Evolutionary conservation across 2,113 vertebrate genomes (phyloP).

Genomic region (Rhynchomys soricoides): DNA sequence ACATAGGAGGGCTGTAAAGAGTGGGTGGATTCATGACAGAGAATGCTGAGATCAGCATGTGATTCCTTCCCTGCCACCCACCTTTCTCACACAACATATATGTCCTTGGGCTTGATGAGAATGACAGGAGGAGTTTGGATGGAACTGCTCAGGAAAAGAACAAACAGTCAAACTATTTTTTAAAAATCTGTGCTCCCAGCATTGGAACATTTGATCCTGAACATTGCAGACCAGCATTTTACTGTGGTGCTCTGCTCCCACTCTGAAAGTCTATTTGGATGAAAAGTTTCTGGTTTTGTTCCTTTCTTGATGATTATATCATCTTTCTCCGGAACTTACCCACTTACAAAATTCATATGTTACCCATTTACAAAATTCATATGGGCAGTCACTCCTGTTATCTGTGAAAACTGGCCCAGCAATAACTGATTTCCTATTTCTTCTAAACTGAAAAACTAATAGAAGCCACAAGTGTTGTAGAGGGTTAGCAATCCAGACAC

Average conservation of each 20-base stretch:
- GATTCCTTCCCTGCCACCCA: background rate
- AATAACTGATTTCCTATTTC: constrained; percentile 58
- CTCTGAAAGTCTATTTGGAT: background rate
- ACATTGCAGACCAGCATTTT: background rate
- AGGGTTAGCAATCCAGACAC: constrained; percentile 63
- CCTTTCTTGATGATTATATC: background rate
- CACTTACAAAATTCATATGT: background rate
- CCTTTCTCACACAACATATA: background rate
- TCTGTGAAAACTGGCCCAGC: constrained; percentile 30
- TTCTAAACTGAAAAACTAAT: constrained; percentile 56
- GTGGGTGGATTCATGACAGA: background rate
- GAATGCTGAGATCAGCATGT: background rate
- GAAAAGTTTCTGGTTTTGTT: background rate
- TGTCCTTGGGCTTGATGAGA: background rate
- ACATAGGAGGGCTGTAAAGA: background rate
- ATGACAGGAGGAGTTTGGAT: background rate
- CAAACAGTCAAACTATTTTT: background rate
- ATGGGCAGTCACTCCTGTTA: constrained; percentile 6
- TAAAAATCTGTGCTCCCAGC: background rate
- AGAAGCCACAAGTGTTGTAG: constrained; percentile 49
- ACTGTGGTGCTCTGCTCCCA: too few species aligned
- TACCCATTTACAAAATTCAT: background rate
- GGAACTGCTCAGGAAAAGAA: background rate
- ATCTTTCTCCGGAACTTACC: background rate
- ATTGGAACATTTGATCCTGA: background rate